Conservation (phyloP, 2,888 invertebrate genomes). For the Masnerella sp. region DNA sequence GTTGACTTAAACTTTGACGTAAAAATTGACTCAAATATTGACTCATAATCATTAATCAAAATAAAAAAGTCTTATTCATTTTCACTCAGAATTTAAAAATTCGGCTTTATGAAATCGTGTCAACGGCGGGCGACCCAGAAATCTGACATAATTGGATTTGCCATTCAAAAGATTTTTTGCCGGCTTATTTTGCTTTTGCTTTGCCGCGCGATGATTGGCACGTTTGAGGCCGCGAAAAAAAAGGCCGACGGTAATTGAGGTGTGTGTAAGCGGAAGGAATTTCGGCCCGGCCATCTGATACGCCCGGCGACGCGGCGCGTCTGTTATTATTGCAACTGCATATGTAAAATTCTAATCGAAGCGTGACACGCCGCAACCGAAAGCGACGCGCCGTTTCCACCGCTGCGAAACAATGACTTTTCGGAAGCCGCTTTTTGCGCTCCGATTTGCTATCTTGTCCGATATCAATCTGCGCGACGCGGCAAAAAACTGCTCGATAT, state of each 20-base stretch:
- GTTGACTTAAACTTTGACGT: too few relatives aligned
- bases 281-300: constrained; percentile 26
- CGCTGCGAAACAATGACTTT: constrained; percentile 31
- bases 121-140: constrained; percentile 26
- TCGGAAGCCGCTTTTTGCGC: constrained; percentile 17
- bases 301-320: constrained; percentile 16
- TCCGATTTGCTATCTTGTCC: not conserved
- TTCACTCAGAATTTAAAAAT: constrained; percentile 31
- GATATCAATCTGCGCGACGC: constrained; percentile 2
- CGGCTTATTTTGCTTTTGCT: constrained; percentile 29
- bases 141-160: constrained; percentile 41
- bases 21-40: too few relatives aligned
- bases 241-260: constrained; percentile 22
- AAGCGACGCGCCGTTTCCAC: constrained; percentile 21
- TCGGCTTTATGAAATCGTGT: constrained; percentile 37
- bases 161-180: constrained; percentile 37
- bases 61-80: too few relatives aligned
- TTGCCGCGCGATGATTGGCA: constrained; percentile 24
- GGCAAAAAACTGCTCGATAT: too few relatives aligned
- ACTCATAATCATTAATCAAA: too few relatives aligned
- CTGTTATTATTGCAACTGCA: constrained; percentile 56
- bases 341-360: constrained; percentile 56
- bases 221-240: constrained; percentile 26
- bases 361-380: constrained; percentile 47
- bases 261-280: constrained; percentile 44